phyloP scores from a whole-genome alignment of 2,797 vertebrate species.

The Threskiornis aethiopicus region DNA sequence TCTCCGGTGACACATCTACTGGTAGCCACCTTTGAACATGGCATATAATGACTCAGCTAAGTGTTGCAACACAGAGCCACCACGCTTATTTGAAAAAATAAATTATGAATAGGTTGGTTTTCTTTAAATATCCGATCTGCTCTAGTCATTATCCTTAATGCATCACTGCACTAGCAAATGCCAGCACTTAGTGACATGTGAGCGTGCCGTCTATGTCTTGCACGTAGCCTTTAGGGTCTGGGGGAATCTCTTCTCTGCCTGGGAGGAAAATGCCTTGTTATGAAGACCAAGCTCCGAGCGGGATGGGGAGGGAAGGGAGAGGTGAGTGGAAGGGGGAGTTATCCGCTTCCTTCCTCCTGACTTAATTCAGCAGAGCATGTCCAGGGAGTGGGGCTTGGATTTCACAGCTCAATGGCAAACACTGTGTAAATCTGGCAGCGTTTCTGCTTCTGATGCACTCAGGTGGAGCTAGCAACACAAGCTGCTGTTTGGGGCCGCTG shows the following conservation, averaged over 20 bases:
- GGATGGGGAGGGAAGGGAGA: background rate
- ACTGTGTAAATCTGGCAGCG: fast-evolving
- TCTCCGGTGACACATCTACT: background rate
- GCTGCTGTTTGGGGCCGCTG: background rate
- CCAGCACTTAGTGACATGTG: background rate
- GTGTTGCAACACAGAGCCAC: background rate
- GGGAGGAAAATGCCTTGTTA: background rate
- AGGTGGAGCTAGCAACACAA: background rate
- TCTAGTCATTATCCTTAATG: background rate
- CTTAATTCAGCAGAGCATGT: background rate
- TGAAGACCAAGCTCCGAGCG: background rate
- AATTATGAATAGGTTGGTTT: conserved; percentile 6
- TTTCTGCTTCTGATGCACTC: background rate
- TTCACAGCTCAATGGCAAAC: background rate
- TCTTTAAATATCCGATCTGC: background rate
- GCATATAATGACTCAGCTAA: conserved; percentile 16
- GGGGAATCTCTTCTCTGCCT: background rate
- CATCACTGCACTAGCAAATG: background rate
- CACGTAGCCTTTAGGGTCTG: background rate
- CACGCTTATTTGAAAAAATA: background rate
- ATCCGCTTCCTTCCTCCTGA: background rate
- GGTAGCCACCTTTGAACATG: background rate
- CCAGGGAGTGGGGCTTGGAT: background rate
- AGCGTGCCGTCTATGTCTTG: background rate
- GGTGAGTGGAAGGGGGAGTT: background rate